Evolutionary conservation across 2,888 invertebrate species (phyloP).

Genomic region (Sarcophaga rosellei): DNA sequence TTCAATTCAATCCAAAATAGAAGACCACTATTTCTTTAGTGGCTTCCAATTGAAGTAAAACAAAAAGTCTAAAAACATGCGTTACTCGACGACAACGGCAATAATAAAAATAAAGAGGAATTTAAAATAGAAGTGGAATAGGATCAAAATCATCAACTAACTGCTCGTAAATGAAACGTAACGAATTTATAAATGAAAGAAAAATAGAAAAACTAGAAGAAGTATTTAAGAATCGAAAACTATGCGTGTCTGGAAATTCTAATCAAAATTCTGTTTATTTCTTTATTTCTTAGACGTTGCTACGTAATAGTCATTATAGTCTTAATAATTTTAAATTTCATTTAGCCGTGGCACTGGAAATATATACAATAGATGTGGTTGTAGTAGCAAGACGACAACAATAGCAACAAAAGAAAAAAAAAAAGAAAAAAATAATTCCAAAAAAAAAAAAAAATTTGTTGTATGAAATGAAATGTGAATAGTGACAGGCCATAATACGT

Average conservation of each 20-base stretch:
- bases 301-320: conserved; percentile 5
- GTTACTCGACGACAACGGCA: background rate
- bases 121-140: conserved; percentile 22
- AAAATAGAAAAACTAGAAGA: conserved; percentile 27
- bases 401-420: background rate
- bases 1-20: background rate
- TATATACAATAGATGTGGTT: background rate
- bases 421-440: too few species aligned
- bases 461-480: conserved; percentile 49
- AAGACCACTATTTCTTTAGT: conserved; percentile 25
- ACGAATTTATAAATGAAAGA: conserved; percentile 53
- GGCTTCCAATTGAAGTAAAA: conserved; percentile 32
- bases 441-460: background rate
- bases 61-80: conserved; percentile 20
- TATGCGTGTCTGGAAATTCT: conserved; percentile 68
- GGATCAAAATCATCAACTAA: conserved; percentile 52
- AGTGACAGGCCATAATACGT: conserved; percentile 66
- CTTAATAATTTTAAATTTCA: conserved; percentile 24
- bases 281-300: conserved; percentile 42
- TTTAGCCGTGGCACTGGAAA: background rate
- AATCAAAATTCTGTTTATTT: conserved; percentile 66
- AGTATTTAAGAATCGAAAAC: conserved; percentile 46
- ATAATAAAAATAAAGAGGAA: conserved; percentile 21
- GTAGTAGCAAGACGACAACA: background rate
- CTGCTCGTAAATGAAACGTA: conserved; percentile 39